Base-by-base conservation (phyloP, 2,797 vertebrate species). In the Artibeus lituratus region DNA sequence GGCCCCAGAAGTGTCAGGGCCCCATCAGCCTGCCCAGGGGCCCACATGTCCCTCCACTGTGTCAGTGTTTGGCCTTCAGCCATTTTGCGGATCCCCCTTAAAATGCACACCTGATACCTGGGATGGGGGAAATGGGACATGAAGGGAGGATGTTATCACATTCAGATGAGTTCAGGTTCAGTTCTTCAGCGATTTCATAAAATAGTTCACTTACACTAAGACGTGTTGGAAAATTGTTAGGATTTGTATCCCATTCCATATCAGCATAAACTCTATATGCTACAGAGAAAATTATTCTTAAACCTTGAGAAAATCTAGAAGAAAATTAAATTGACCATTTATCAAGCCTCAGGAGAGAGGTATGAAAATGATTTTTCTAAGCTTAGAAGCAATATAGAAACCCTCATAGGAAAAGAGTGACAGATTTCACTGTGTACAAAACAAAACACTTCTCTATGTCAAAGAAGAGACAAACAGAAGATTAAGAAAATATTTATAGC, bases 241-340 rank as follows among this genome's bases (percentile, higher is more conserved):
- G 49, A 19, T 73, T 81, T 74, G 69, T 69, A 83, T 51, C 29
- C 70, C 74, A 86, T 76, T 91, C 65, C 8, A 85, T 81, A 80
- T 62, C 70, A 90, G 80, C 91, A 91, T 83, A 86, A 95, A 92
- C 55, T 89, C 88, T 81, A 59, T 91, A 88, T 91, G 59, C 76
- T 89, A 85, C 70, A 70, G 78, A 92, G 53, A 95, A 93, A 91
- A 96, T 96, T 96, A 94, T 97, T 95, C 96, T 96, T 93, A 96
- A 96, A 90, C 37, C 73, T 95, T 10, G 14, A 95, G 82, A 97
- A 97, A 96, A 92, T 96, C 59, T 90, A 85, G 90, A 97, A 73
- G 95, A 95, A 96, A 96, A 96, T 94, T 95, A 95, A 97, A 93
- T 95, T 95, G 96, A 95, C 83, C 92, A 91, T 94, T 95, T 96